Evolutionary conservation across 2,113 vertebrate genomes (phyloP), one percentile per base, ranked within the genome.

Genomic region (Archocentrus centrarchus): DNA sequence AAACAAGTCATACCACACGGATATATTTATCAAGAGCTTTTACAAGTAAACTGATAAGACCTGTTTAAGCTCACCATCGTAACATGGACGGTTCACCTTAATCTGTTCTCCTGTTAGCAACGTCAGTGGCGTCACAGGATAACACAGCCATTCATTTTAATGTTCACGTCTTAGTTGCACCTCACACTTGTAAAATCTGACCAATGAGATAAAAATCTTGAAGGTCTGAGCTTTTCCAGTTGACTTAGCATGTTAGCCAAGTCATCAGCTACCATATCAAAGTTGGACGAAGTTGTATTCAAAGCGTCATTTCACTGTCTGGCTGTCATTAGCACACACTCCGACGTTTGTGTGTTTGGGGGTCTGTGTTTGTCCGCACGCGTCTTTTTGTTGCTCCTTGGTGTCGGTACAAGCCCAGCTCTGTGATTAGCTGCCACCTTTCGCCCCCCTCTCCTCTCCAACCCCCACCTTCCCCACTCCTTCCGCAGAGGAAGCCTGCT

Each of bases 401-500:
- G 75, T 37, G 78, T 84, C 79, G 61, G 76, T 64, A 66, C 63
- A 75, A 75, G 61, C 86, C 61, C 30, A 41, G 79, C 84, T 90
- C 85, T 87, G 58, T 94, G 88, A 94, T 90, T 91, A 86, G 93
- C 89, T 93, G 89, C 92, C 92, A 92, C 91, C 91, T 94, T 94
- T 94, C 85, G 93, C 59, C 68, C 58, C 27, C 79, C 57, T 81
- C 79, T 81, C 68, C 68, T 37, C 50, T 75, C 86, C 86, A 75
- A 75, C 60, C 70, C 86, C 86, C 83, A 78, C 85, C 86, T 92
- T 85, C 84, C 80, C 78, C 93, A 30, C 95, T 94, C 93, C 95
- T 94, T 89, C 92, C 90, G 93, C 96, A 96, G 96, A 94, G 95
- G 92, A 96, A 96, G 93, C 95, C 93, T 89, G 91, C 93, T 83